Percentiles rank a stretch among this genome's conserved stretches.
Evolutionary conservation across 2,113 vertebrate species (phyloP).

Genomic region (Equus przewalskii): DNA sequence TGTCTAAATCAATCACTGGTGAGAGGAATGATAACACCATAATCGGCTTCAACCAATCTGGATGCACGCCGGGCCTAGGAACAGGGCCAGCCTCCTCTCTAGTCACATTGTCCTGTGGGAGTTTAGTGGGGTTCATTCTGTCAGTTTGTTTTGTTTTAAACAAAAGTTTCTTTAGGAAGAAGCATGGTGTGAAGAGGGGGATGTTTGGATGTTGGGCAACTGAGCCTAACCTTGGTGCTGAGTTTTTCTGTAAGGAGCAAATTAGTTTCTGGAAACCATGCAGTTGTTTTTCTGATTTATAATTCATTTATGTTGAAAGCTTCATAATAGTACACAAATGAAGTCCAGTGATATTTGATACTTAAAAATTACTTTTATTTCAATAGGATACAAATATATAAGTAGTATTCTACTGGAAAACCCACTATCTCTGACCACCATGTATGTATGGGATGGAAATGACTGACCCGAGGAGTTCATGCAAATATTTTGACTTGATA

Average conservation of each 20-base stretch:
- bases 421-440: not conserved
- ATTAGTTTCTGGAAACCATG: not conserved
- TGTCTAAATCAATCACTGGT: slow-evolving; percentile 44
- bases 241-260: not conserved
- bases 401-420: not conserved
- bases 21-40: not conserved
- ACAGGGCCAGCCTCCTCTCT: not conserved
- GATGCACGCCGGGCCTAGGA: not conserved
- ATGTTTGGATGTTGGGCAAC: not conserved
- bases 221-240: not conserved
- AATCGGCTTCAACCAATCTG: slow-evolving; percentile 11
- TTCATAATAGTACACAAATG: not conserved
- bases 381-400: not conserved
- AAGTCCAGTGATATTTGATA: not conserved
- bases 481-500: not conserved
- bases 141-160: slow-evolving; percentile 45
- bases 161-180: slow-evolving; percentile 26
- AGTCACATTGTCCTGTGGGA: not conserved
- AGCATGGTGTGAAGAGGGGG: not conserved
- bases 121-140: slow-evolving; percentile 27
- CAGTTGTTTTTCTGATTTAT: slow-evolving; percentile 8
- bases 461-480: not conserved
- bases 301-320: not conserved
- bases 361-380: not conserved
- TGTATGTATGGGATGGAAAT: not conserved